Evolutionary conservation across 1,140 invertebrate species (phyloP), one percentile per base, ranked within the genome.

Genomic region (Polypedilum pembai): DNA sequence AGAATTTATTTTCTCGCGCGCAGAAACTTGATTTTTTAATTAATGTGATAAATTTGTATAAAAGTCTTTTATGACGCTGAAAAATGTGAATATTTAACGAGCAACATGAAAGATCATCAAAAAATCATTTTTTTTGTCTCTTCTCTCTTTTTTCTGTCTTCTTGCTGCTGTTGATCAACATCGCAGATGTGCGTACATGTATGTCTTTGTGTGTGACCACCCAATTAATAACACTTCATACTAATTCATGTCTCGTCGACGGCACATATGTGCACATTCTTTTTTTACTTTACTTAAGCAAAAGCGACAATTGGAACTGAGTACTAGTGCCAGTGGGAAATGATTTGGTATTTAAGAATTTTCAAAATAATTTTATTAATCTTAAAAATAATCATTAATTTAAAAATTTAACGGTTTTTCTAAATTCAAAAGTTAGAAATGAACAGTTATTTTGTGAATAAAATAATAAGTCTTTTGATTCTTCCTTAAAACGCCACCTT

Each of bases 61-160:
- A 56, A 56, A 56, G 12, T 56, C 12, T 56, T 56, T 56, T 56
- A 56, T 56, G 45, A 56, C 45, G 4, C 3, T 56, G n/a, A 56
- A 56, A 56, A 56, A 56, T 56, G 45, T n/a, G 45, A 56, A 56
- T 56, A 56, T 56, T 56, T 56, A 56, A 56, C 45, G 45, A 56
- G 3, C 12, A 56, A 56, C 45, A 56, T 56, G 45, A 56, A 15
- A 56, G 45, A 56, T 56, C 45, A 56, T 56, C 45, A 56, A 56
- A 56, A 56, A 56, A 56, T 56, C 3, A 56, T 56, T 15, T 56
- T 56, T 56, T n/a, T 56, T 15, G 0, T 15, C 15, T 12, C 15
- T 15, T 15, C 15, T 56, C 45, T 12, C 15, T 45, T 45, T 45
- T 12, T 45, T 12, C 41, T 12, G 3, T 12, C 8, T 45, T 15